Evolutionary conservation across 1,140 invertebrate species (phyloP).

Genomic region (Phymastichus coffea): DNA sequence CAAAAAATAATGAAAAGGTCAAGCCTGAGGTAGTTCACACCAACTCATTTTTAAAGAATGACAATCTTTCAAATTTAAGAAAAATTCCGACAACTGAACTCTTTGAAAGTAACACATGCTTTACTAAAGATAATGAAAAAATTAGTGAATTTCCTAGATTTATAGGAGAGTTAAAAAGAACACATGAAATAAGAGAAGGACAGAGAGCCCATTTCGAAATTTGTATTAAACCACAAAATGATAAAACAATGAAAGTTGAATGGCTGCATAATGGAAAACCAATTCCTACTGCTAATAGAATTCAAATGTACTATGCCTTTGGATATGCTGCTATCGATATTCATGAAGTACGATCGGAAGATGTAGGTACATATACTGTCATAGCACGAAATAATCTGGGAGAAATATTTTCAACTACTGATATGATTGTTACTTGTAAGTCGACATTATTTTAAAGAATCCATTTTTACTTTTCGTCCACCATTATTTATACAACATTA

Average conservation of each 20-base stretch:
- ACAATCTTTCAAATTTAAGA: too few species aligned
- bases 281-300: constrained; percentile 80
- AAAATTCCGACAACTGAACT: constrained; percentile 89
- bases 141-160: constrained; percentile 81
- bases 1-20: constrained; percentile 65
- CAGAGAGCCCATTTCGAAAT: constrained; percentile 96
- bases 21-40: constrained; percentile 84
- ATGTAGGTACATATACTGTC: constrained; percentile 84
- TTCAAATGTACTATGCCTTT: constrained; percentile 92
- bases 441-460: constrained; percentile 31
- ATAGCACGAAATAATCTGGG: constrained; percentile 85
- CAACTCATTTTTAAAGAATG: too few species aligned
- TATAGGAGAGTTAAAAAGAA: constrained; percentile 83
- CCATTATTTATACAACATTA: constrained; percentile 28
- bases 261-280: constrained; percentile 90
- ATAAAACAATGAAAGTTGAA: constrained; percentile 82
- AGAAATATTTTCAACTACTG: constrained; percentile 77
- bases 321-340: constrained; percentile 95
- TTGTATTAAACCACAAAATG: constrained; percentile 89
- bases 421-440: constrained; percentile 86
- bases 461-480: not conserved
- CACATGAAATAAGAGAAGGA: constrained; percentile 89
- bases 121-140: constrained; percentile 70
- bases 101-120: constrained; percentile 67
- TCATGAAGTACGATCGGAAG: constrained; percentile 79